These are phyloP conservation scores for Trachelus stipa DNA, from an alignment of 2,888 invertebrate genomes.

Conservation along the genomic window DNA sequence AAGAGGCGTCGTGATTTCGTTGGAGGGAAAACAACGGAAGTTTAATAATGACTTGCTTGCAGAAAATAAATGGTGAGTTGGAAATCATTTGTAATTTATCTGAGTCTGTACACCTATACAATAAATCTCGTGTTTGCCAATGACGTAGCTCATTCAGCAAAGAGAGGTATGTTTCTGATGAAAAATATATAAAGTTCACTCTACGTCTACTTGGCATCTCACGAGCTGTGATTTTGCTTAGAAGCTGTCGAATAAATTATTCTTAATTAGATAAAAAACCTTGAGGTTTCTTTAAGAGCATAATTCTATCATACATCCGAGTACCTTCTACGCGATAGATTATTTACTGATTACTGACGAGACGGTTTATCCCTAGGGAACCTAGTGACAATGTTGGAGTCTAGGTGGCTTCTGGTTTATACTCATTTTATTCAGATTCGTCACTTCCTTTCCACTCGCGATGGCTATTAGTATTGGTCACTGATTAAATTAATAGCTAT, in stretches of 20 bases:
- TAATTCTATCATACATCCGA: too few relatives aligned
- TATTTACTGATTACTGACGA: not conserved
- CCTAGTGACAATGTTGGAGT: not conserved
- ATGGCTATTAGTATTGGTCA: not conserved
- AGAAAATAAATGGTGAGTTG: not conserved
- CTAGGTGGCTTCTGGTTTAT: not conserved
- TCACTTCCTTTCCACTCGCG: not conserved
- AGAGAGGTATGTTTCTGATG: not conserved
- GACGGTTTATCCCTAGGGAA: not conserved
- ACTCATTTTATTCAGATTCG: not conserved
- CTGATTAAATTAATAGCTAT: not conserved
- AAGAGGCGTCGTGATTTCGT: not conserved
- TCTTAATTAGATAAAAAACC: not conserved
- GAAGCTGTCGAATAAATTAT: not conserved
- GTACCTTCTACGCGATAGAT: not conserved
- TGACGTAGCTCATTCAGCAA: not conserved
- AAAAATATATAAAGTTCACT: not conserved
- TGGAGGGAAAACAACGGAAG: not conserved
- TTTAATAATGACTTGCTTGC: not conserved
- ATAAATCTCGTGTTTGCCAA: not conserved
- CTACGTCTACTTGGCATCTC: not conserved
- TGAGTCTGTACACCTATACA: not conserved
- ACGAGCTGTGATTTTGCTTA: not conserved
- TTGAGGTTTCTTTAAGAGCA: not conserved
- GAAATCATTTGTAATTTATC: not conserved